Conservation (phyloP, 2,113 vertebrate genomes). For the Ifrita kowaldi region DNA sequence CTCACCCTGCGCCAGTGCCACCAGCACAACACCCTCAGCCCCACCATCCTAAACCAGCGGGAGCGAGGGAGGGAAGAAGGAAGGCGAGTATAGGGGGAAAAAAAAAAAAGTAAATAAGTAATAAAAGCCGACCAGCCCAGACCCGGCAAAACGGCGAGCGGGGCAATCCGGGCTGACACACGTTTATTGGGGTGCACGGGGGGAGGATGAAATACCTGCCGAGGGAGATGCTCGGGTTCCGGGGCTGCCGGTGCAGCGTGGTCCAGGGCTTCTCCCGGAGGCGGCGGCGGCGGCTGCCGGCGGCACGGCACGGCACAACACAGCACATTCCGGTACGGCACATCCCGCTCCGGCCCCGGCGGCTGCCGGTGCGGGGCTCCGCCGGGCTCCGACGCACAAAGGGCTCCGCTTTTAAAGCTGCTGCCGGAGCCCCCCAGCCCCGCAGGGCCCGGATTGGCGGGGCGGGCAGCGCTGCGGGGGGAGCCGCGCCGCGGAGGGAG, state of each 20-base stretch:
- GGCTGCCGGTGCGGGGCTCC: neutral
- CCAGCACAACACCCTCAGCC: neutral
- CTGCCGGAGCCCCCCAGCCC: conserved; percentile 11
- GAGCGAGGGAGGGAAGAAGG: neutral
- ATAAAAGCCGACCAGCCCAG: neutral
- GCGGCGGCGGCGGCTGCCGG: neutral
- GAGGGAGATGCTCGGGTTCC: neutral
- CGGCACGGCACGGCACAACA: neutral
- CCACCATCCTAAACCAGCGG: neutral
- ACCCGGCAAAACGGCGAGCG: neutral
- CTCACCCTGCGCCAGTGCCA: neutral
- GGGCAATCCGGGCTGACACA: neutral
- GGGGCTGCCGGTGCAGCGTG: neutral
- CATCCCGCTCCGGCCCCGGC: neutral
- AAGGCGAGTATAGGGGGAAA: neutral
- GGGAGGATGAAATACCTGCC: neutral
- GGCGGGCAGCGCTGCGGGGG: neutral
- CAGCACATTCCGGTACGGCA: neutral
- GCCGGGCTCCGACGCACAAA: neutral
- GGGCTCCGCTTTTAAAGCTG: conserved; percentile 23
- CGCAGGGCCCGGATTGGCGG: conserved; percentile 35
- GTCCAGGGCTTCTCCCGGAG: neutral
- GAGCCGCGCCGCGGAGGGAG: neutral
- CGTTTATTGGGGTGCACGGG: neutral
- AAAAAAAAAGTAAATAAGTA: neutral